A percentile compares a stretch with the other conserved stretches of the same genome.
These are phyloP conservation scores for Pachycephala philippinensis DNA, from an alignment of 2,113 vertebrate species.

Conservation along the genomic window DNA sequence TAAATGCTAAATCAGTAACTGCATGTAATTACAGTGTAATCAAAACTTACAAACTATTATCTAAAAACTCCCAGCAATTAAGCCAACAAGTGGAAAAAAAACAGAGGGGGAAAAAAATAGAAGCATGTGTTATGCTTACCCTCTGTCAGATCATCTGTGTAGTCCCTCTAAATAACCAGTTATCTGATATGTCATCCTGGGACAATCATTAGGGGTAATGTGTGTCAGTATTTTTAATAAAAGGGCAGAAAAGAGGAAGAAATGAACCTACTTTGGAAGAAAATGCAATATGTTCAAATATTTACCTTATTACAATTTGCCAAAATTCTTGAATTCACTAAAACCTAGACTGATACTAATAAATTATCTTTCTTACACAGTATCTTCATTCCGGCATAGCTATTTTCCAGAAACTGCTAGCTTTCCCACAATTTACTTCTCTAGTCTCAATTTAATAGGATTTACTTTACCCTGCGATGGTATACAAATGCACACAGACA, in stretches of 20 bases:
- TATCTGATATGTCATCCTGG: neutral
- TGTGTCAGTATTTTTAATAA: neutral
- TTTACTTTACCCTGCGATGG: neutral
- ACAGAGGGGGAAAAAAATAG: fast-evolving
- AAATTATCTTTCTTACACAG: neutral
- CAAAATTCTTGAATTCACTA: neutral
- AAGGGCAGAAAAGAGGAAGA: neutral
- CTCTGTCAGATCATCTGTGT: neutral
- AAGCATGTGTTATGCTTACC: neutral
- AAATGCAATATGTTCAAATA: neutral
- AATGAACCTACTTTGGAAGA: neutral
- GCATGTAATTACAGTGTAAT: neutral
- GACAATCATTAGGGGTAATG: neutral
- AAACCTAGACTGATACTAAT: neutral
- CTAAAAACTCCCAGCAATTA: fast-evolving
- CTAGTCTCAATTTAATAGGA: neutral
- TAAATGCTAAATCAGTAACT: neutral
- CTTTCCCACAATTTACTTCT: neutral
- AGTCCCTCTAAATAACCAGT: neutral
- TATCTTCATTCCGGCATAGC: neutral
- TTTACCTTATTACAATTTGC: neutral
- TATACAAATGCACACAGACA: neutral
- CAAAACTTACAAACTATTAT: neutral
- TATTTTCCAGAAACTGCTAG: neutral
- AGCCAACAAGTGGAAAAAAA: neutral